Base-by-base conservation (phyloP, 1,140 invertebrate species). In the Drosophila hydei region DNA sequence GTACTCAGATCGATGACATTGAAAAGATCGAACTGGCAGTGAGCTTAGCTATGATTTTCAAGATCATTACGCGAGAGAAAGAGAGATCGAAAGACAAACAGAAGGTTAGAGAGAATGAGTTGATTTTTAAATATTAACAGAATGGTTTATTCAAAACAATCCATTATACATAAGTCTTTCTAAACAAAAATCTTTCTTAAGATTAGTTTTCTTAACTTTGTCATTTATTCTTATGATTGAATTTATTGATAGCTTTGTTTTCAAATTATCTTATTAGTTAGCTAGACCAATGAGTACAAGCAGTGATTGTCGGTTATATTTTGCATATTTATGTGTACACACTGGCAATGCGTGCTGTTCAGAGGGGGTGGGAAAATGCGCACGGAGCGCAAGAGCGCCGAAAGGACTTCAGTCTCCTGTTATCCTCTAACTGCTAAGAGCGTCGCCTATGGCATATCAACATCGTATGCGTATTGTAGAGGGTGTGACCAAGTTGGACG, bases 401-500 rank as follows among this genome's bases (percentile, higher is more conserved):
- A 33, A 60, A 61, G 65, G 36, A 71, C 54, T 75, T 65, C 42
- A 71, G 68, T 72, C 68, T 75, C 47, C 72, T 75, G 72, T 77
- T 81, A 72, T 79, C 79, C 79, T 83, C 79, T 69, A 75, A 72
- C 61, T 65, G 55, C 60, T 61, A 65, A 61, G 55, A 68, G 72
- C 67, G 42, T 69, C 40, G 33, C 58, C 56, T 23, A 68, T 62
- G 63, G 50, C 65, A 72, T 51, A 77, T 69, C 60, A 83, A 83
- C 73, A 67, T 72, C 71, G 74, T 69, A 67, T 72, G 77, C 83
- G 72, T 70, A 58, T 73, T 83, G 75, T 75, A 84, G 89, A 91
- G 89, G 89, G 89, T 91, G 89, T 91, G 89, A 91, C 83, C 79
- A 88, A 91, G 90, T 89, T 84, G 87, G 89, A 91, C 65, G 79